These are phyloP conservation scores for Octodonta nipae DNA, from an alignment of 2,888 invertebrate genomes.

Conservation along the genomic window DNA sequence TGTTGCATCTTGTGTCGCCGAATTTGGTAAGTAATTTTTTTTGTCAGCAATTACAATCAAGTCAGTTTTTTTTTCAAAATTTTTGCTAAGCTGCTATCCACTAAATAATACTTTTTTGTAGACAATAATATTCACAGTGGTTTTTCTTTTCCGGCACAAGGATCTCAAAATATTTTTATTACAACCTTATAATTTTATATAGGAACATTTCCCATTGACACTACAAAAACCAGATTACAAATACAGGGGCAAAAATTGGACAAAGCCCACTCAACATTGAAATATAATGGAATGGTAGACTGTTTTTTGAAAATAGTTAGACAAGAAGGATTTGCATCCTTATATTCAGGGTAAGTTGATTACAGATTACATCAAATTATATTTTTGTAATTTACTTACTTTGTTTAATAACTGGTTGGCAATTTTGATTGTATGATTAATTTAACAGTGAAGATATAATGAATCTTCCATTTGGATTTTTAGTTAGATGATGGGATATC, in stretches of 20 bases:
- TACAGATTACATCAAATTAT: not conserved
- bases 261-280: constrained; percentile 55
- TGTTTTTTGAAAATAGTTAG: constrained; percentile 72
- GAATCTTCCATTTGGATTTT: too few species aligned
- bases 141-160: constrained; percentile 16
- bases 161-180: too few species aligned
- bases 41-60: too few species aligned
- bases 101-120: too few species aligned
- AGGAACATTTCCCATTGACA: constrained; percentile 95
- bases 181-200: too few species aligned
- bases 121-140: not conserved
- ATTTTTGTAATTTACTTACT: constrained; percentile 2
- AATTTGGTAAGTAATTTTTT: constrained; percentile 74
- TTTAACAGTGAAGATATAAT: too few species aligned
- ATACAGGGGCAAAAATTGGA: constrained; percentile 84
- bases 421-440: too few species aligned
- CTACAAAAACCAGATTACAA: constrained; percentile 86
- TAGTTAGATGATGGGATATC: too few species aligned
- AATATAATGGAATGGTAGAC: constrained; percentile 85
- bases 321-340: constrained; percentile 73
- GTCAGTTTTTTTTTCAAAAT: too few species aligned
- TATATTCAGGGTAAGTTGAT: constrained; percentile 67
- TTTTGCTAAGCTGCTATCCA: too few species aligned
- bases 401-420: too few species aligned
- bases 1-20: constrained; percentile 81